Conservation (phyloP, 2,888 invertebrate species). For the Nematopogon swammerdamellus region DNA sequence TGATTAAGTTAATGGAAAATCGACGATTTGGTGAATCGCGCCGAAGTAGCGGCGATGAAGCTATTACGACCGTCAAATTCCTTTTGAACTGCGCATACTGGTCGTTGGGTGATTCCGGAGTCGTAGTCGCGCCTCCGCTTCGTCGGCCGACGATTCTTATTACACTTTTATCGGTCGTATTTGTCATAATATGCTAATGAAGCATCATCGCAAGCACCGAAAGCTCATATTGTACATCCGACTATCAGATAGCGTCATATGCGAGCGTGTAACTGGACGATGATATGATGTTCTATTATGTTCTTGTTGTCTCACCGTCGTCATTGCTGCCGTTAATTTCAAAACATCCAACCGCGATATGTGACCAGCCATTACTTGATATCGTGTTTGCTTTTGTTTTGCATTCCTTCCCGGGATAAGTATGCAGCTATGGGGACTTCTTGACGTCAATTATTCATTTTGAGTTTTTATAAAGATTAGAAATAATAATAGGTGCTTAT, state of each 20-base stretch:
- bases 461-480: no score
- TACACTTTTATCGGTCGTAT: slow-evolving; percentile 55
- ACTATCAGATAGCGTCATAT: slow-evolving; percentile 50
- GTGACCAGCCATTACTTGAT: no score
- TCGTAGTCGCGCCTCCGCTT: no score
- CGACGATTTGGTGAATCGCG: no score
- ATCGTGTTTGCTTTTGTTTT: no score
- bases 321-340: not conserved
- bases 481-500: no score
- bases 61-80: slow-evolving; percentile 29
- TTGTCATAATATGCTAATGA: slow-evolving; percentile 57
- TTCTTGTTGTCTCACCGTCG: not conserved
- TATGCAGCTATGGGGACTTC: no score
- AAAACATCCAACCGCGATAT: no score
- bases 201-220: slow-evolving; percentile 47
- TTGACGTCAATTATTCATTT: no score
- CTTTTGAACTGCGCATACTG: slow-evolving; percentile 16
- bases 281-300: not conserved
- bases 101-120: no score
- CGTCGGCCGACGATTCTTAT: slow-evolving; percentile 33
- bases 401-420: no score
- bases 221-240: slow-evolving; percentile 28
- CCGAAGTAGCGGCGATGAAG: slow-evolving; percentile 27
- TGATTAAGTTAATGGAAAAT: no score
- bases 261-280: not conserved